Conservation (phyloP, 2,888 invertebrate species). For the Stegophylla sp. region DNA sequence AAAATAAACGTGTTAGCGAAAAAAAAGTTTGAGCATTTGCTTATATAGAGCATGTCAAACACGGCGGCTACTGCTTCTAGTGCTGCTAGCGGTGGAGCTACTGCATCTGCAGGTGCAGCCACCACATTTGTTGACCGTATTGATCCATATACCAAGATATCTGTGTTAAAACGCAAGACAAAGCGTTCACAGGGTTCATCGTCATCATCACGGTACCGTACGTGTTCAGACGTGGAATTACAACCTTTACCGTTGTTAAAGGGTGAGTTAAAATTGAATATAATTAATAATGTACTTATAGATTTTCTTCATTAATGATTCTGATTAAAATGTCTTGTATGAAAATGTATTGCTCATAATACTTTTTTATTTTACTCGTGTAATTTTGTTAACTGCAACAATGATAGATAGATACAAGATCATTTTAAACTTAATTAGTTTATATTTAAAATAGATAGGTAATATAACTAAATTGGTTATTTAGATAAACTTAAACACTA, state of each 20-base stretch:
- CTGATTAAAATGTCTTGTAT: too few relatives aligned
- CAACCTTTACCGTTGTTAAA: slow-evolving; percentile 95
- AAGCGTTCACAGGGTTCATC: slow-evolving; percentile 98
- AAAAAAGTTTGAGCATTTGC: slow-evolving; percentile 26
- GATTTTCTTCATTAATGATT: too few relatives aligned
- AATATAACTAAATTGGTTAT: too few relatives aligned
- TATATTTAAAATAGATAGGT: too few relatives aligned
- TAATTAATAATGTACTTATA: too few relatives aligned
- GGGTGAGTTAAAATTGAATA: slow-evolving; percentile 72
- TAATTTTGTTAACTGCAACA: too few relatives aligned
- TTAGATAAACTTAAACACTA: too few relatives aligned
- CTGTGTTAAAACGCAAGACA: slow-evolving; percentile 91
- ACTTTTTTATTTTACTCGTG: too few relatives aligned
- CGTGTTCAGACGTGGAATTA: slow-evolving; percentile 96
- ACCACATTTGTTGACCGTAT: slow-evolving; percentile 98
- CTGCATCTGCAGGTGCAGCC: slow-evolving; percentile 64
- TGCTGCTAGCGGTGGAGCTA: slow-evolving; percentile 37
- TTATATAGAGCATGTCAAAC: slow-evolving; percentile 57
- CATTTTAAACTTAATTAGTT: too few relatives aligned
- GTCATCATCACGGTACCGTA: slow-evolving; percentile 97
- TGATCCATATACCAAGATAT: slow-evolving; percentile 98
- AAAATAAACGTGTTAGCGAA: not conserved
- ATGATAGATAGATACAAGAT: too few relatives aligned
- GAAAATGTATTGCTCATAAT: too few relatives aligned
- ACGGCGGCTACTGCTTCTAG: slow-evolving; percentile 45